phyloP scores from a whole-genome alignment of 2,888 invertebrate species.

The Cactoblastis cactorum region DNA sequence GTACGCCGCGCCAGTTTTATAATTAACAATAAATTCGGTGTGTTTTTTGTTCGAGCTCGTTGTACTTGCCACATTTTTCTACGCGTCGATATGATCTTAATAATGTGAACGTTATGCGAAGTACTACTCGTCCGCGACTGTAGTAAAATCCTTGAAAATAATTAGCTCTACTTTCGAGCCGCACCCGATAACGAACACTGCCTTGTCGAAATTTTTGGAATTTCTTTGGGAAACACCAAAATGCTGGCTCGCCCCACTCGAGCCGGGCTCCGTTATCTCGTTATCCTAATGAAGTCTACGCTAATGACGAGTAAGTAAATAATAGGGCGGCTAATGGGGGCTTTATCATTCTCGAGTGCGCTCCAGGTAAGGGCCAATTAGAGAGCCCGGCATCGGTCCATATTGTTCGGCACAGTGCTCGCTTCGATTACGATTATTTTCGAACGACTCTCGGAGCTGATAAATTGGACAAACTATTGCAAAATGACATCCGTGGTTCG shows the following conservation, averaged over 20 bases:
- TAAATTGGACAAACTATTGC: conserved; percentile 78
- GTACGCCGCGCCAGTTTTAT: conserved; percentile 73
- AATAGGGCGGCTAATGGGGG: conserved; percentile 79
- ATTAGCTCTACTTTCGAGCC: conserved; percentile 50
- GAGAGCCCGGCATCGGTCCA: conserved; percentile 76
- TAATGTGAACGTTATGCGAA: conserved; percentile 41
- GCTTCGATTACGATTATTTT: conserved; percentile 77
- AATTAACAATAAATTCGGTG: conserved; percentile 78
- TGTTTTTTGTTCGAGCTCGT: conserved; percentile 64
- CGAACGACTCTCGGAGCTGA: conserved; percentile 71
- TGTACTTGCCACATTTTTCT: conserved; percentile 61
- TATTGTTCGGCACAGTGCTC: conserved; percentile 75
- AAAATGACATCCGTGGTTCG: conserved; percentile 70
- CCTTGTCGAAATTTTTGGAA: conserved; percentile 47
- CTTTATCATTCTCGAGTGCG: conserved; percentile 80
- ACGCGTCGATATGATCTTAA: conserved; percentile 70
- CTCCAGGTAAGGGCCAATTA: conserved; percentile 80
- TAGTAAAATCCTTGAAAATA: conserved; percentile 48
- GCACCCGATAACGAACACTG: conserved; percentile 35
- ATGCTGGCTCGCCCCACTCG: conserved; percentile 54
- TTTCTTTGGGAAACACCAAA: conserved; percentile 66
- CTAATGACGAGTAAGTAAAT: conserved; percentile 80
- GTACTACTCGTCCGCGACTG: conserved; percentile 23
- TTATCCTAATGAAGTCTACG: conserved; percentile 80
- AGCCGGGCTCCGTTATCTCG: conserved; percentile 75